Evolutionary conservation across 2,888 invertebrate genomes (phyloP).

Genomic region (Ectemnius cavifrons): DNA sequence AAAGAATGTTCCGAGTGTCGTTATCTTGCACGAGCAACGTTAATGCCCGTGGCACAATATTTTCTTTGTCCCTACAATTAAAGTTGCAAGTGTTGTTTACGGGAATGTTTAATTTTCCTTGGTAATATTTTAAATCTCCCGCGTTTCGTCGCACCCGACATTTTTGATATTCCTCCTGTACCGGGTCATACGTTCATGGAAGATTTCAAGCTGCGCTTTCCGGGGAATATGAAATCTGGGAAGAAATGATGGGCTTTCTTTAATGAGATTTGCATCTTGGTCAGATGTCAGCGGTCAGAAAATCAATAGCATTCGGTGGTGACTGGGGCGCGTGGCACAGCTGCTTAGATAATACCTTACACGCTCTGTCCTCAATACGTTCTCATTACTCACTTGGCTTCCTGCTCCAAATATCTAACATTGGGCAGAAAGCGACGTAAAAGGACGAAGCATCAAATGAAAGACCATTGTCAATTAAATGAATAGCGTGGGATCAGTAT

Average conservation of each 20-base stretch:
- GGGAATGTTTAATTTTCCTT: neutral
- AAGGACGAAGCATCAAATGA: slow-evolving; percentile 1
- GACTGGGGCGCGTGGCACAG: slow-evolving; percentile 27
- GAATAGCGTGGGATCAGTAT: too few relatives aligned
- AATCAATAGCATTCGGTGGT: slow-evolving; percentile 39
- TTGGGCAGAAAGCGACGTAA: slow-evolving; percentile 21
- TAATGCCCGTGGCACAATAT: too few relatives aligned
- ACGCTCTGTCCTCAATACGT: slow-evolving; percentile 52
- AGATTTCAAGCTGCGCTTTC: too few relatives aligned
- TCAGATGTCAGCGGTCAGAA: slow-evolving; percentile 4
- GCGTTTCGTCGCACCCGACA: too few relatives aligned
- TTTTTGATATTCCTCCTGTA: neutral
- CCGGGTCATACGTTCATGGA: slow-evolving; percentile 2
- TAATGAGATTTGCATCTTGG: slow-evolving; percentile 33
- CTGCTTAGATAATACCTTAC: slow-evolving; percentile 38
- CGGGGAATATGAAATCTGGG: too few relatives aligned
- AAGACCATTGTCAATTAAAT: too few relatives aligned
- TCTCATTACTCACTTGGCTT: slow-evolving; percentile 52
- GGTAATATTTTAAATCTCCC: too few relatives aligned
- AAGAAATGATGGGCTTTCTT: neutral
- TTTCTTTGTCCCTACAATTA: too few relatives aligned
- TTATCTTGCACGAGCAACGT: too few relatives aligned
- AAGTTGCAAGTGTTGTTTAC: too few relatives aligned
- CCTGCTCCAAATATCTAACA: slow-evolving; percentile 47
- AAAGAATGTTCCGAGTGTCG: too few relatives aligned